Percentiles rank a stretch among this genome's conserved stretches.
Conservation (phyloP, 1,140 invertebrate species). For the Paraescarpia echinospica region DNA sequence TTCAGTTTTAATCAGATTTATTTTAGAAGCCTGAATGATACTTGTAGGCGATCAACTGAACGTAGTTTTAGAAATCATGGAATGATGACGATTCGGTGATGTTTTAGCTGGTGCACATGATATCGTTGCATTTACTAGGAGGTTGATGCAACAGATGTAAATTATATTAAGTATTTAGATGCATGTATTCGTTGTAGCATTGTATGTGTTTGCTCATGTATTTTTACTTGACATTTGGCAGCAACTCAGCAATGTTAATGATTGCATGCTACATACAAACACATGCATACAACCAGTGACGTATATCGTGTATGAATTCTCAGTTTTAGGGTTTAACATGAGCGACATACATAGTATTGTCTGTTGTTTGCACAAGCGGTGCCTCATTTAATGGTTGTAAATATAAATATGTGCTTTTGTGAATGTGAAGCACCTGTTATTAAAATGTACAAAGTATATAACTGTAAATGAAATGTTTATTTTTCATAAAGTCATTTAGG, state of each 20-base stretch:
- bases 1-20: background rate
- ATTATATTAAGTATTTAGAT: background rate
- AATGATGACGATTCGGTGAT: background rate
- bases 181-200: background rate
- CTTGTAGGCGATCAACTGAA: background rate
- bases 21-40: background rate
- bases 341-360: background rate
- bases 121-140: background rate
- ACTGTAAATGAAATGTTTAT: background rate
- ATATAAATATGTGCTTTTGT: constrained; percentile 1
- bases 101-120: background rate
- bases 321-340: background rate
- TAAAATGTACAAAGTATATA: background rate
- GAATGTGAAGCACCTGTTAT: background rate
- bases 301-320: background rate
- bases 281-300: no score
- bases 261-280: background rate
- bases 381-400: background rate
- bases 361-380: background rate
- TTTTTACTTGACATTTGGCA: background rate
- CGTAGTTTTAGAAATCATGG: background rate
- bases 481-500: background rate
- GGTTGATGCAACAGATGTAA: no score
- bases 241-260: background rate
- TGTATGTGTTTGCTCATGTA: background rate